Base-by-base conservation (phyloP, 2,113 vertebrate genomes). In the Lophotis ruficrista region DNA sequence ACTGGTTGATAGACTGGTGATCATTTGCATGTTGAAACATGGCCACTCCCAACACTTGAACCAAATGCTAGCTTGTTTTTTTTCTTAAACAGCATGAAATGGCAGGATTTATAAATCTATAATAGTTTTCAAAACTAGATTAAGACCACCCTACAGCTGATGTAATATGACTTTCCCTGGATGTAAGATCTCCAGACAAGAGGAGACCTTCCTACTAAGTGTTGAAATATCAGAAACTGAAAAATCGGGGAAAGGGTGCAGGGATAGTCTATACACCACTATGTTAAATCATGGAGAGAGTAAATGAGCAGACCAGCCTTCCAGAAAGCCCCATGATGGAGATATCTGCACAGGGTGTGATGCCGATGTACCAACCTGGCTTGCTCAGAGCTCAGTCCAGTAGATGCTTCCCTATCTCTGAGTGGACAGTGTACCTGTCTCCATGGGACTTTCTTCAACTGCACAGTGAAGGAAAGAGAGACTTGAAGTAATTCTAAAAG, bases 11-110 rank as follows among this genome's bases (percentile, higher is more conserved):
- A 93, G 56, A 97, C 58, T 76, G 27, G 41, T 95, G 90, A 96
- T 93, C 93, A 93, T 60, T 68, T 45, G 9, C 82, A 33, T 58
- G 80, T 87, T 93, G 79, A 95, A 96, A 94, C 76, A 86, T 90
- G 64, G 76, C 69, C 57, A 68, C 71, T 94, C 85, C 79, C 12
- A 30, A 88, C 78, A 90, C 28, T 90, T 85, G 43, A 91, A 91
- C 71, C 57, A 72, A 72, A 78, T 22, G 20, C 18, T 75, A 33
- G 7, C 20, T 87, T 83, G 65, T 72, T 95, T 89, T 87, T 7
- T 76, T 95, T 92, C 68, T 88, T 83, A 80, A 87, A 69, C 3
- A 14, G 22, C 66, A 25, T 43, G 75, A 91, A 93, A 94, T 62
- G 37, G 12, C 16, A 94, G 81, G 50, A 76, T 89, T 92, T 89